Base-by-base conservation (phyloP, 2,113 vertebrate species). In the Tympanuchus pallidicinctus region DNA sequence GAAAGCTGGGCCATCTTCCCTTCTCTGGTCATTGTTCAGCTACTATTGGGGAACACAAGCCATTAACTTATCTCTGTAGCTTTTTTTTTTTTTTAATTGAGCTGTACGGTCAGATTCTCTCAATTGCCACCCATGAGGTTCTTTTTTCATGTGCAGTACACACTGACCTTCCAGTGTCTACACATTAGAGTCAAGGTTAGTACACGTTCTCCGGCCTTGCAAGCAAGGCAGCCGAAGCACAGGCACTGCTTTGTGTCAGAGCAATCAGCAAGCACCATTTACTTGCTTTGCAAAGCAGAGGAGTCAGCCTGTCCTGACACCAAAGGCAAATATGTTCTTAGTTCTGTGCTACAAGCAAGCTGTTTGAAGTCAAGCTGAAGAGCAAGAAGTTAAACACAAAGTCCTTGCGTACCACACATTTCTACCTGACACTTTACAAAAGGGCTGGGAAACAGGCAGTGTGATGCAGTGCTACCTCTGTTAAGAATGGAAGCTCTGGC, bases 331-430 rank as follows among this genome's bases (percentile, higher is more conserved):
- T 50, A 34, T 9, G 36, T 61, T 72, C 66, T 45, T 13, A 82
- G 15, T 50, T 76, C 59, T 88, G 45, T 76, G 42, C 45, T 56
- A 1, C 0, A 32, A 50, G 75, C 10, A 91, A 64, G 82, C n/a
- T 48, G 30, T 83, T 67, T 81, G 65, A 88, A 88, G 65, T 57
- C 20, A 20, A 47, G 48, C 36, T 70, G 63, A 78, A 69, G 40
- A 85, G 38, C 63, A 16, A 42, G 27, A 86, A 90, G 66, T 54
- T 66, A 94, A 93, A 89, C 48, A 57, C 15, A 8, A 88, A 72
- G 63, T 32, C 59, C 22, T 92, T 63, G 67, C 76, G 54, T 36
- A 27, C 25, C 70, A 66, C 63, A 91, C 59, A 73, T 32, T 54
- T 42, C 8, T 3, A 66, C 30, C 74, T 77, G 88, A 77, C 24